Evolutionary conservation across 2,797 vertebrate species (phyloP).

Genomic region (Dendrocincla fuliginosa): DNA sequence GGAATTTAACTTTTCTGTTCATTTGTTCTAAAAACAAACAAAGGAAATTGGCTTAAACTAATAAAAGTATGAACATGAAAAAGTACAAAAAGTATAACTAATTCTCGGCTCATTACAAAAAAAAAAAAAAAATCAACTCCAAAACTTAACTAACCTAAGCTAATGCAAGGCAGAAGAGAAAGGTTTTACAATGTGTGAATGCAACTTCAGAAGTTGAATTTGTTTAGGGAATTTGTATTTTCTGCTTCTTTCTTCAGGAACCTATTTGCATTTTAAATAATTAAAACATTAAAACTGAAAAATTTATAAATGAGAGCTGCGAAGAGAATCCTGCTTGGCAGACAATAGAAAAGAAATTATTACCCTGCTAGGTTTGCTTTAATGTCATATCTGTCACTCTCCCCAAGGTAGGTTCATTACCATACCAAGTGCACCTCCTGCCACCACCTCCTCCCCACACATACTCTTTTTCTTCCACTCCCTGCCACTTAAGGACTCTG

Average conservation of each 20-base stretch:
- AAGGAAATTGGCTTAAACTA: neutral
- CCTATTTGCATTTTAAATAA: slow-evolving; percentile 85
- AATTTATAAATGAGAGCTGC: slow-evolving; percentile 81
- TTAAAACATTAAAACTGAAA: slow-evolving; percentile 85
- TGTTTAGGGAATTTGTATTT: slow-evolving; percentile 77
- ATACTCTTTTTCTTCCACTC: slow-evolving; percentile 31
- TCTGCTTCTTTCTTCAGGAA: slow-evolving; percentile 74
- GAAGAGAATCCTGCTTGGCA: slow-evolving; percentile 73
- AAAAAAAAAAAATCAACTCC: neutral
- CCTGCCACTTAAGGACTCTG: slow-evolving; percentile 50
- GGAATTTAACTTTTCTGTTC: neutral
- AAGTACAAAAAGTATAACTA: neutral
- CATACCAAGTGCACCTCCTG: slow-evolving; percentile 50
- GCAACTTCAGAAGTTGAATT: slow-evolving; percentile 57
- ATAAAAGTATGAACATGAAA: neutral
- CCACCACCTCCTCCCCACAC: slow-evolving; percentile 2
- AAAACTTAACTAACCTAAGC: neutral
- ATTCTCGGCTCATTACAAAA: neutral
- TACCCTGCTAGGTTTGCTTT: slow-evolving; percentile 64
- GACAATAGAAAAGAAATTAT: slow-evolving; percentile 77
- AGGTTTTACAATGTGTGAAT: slow-evolving; percentile 11
- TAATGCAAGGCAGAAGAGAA: neutral
- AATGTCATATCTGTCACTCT: slow-evolving; percentile 77
- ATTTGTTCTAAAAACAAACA: neutral
- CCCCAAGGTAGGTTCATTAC: slow-evolving; percentile 76